Conservation (phyloP, 2,797 vertebrate genomes). For the Ptychobarbus kaznakovi region DNA sequence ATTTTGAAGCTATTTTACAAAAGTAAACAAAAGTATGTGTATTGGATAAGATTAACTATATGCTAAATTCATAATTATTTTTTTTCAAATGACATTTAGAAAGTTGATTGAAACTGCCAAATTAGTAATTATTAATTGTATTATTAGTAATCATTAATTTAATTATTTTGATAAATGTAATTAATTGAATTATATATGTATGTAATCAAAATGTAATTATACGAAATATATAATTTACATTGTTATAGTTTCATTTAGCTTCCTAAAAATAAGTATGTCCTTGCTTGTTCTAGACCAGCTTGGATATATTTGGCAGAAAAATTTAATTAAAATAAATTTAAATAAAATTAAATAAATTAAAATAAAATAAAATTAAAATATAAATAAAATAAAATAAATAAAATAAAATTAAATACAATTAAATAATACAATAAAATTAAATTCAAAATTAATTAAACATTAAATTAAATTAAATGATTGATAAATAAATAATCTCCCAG, state of each 20-base stretch:
- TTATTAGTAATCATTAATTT: not conserved
- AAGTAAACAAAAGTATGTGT: not conserved
- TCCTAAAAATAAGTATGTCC: no score
- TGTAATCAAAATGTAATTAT: not conserved
- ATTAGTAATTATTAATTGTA: not conserved
- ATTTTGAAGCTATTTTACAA: not conserved
- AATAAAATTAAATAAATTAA: no score
- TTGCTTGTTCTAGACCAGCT: no score
- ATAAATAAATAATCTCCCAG: not conserved
- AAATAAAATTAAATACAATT: no score
- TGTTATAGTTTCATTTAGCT: not conserved
- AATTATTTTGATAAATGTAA: not conserved
- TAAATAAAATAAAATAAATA: no score
- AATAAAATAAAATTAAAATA: no score
- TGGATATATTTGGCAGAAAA: no score
- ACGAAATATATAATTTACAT: not conserved
- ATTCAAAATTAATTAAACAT: no score
- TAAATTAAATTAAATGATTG: no score
- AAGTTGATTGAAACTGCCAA: not conserved
- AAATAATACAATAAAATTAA: no score
- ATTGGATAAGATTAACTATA: not conserved
- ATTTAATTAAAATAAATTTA: no score
- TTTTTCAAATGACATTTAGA: not conserved
- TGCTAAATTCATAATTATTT: not conserved
- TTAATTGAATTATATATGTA: not conserved